These are phyloP conservation scores for Eudasyphora cyanicolor DNA, from an alignment of 2,888 invertebrate species.

Conservation along the genomic window DNA sequence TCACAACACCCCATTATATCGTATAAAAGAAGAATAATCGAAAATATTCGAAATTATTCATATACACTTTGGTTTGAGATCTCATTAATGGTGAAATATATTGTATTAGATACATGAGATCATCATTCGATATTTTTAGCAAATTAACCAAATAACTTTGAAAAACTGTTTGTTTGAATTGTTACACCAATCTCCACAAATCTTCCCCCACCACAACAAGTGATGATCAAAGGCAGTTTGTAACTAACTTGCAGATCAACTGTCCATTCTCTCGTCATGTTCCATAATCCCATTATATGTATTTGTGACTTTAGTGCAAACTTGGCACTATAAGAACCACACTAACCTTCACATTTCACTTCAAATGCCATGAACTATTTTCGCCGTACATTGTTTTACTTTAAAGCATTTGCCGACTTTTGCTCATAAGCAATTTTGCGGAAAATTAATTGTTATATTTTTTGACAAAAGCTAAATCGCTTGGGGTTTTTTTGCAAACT, in stretches of 20 bases:
- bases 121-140: slow-evolving; percentile 57
- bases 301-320: background rate
- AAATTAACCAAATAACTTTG: background rate
- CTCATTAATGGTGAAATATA: slow-evolving; percentile 38
- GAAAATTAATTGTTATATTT: background rate
- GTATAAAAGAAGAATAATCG: background rate
- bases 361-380: background rate
- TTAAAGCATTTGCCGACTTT: background rate
- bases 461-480: background rate
- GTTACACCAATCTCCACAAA: background rate
- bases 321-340: background rate
- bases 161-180: background rate
- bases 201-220: background rate
- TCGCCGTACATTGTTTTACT: background rate
- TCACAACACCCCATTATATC: too few species aligned
- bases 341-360: background rate
- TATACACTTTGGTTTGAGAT: slow-evolving; percentile 4
- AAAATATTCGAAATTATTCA: slow-evolving; percentile 41
- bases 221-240: background rate
- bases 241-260: too few species aligned
- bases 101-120: slow-evolving; percentile 43
- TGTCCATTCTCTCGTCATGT: too few species aligned
- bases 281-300: background rate
- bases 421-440: background rate
- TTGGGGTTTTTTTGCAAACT: background rate